Conservation (phyloP, 2,888 invertebrate species). For the Exephanes ischioxanthus region DNA sequence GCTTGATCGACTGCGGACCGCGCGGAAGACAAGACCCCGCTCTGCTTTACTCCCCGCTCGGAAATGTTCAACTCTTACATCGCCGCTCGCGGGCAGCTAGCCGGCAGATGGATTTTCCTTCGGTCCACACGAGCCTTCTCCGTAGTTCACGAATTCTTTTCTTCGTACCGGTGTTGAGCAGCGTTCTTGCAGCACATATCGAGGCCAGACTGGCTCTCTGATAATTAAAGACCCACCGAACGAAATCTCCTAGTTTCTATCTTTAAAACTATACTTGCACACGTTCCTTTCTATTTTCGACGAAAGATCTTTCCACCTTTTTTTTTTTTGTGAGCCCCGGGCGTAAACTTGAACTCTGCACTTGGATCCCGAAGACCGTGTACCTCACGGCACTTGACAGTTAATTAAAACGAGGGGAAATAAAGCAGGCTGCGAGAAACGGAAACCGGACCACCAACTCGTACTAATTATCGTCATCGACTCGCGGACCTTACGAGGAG, state of each 20-base stretch:
- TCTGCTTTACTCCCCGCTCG: neutral
- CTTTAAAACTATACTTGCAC: constrained; percentile 29
- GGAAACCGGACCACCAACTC: neutral
- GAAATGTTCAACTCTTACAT: constrained; percentile 25
- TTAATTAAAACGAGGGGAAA: constrained; percentile 34
- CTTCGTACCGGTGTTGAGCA: neutral
- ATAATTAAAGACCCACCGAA: constrained; percentile 35
- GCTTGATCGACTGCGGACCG: constrained; percentile 49
- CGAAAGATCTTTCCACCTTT: constrained; percentile 17
- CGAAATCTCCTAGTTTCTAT: constrained; percentile 9
- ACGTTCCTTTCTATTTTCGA: constrained; percentile 41
- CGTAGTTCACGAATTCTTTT: constrained; percentile 28
- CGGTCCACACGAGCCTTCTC: neutral
- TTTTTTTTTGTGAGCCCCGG: neutral
- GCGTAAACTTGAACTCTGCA: constrained; percentile 50
- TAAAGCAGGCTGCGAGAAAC: constrained; percentile 1
- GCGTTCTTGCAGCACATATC: neutral
- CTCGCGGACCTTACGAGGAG: neutral
- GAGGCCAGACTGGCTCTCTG: neutral
- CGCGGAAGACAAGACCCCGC: constrained; percentile 55
- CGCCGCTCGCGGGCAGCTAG: too few relatives aligned
- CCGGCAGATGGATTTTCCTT: neutral
- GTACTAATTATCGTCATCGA: constrained; percentile 12
- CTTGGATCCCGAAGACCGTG: neutral
- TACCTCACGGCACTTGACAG: neutral